Conservation (phyloP, 2,888 invertebrate species). For the Caenorhabditis sp. region DNA sequence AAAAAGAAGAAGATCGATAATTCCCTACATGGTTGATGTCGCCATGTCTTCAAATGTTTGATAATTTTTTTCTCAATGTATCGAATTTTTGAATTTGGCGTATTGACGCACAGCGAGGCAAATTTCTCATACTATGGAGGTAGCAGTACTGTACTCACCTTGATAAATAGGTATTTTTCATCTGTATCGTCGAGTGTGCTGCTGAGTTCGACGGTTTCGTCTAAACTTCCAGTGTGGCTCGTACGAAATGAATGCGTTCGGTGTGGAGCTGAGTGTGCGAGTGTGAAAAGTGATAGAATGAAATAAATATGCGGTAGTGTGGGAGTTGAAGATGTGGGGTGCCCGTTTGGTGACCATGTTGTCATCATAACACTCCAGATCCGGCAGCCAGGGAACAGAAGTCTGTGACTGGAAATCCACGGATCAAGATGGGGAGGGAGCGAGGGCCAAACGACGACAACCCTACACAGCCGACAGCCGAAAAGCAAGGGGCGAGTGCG, state of each 20-base stretch:
- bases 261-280: constrained; percentile 52
- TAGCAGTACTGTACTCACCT: constrained; percentile 10
- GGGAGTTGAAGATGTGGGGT: constrained; percentile 25
- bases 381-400: constrained; percentile 6
- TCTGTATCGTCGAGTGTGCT: background rate
- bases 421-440: background rate
- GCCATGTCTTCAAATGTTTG: constrained; percentile 37
- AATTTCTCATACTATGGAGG: background rate
- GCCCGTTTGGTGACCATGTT: constrained; percentile 46
- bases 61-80: constrained; percentile 41
- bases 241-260: constrained; percentile 12
- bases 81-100: background rate
- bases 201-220: background rate
- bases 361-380: constrained; percentile 36
- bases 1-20: constrained; percentile 47
- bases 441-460: constrained; percentile 47
- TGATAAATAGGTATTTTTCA: constrained; percentile 12
- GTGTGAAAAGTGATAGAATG: constrained; percentile 44
- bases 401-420: constrained; percentile 26
- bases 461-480: constrained; percentile 56
- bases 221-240: background rate
- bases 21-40: constrained; percentile 30
- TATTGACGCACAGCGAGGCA: background rate
- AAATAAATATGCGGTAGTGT: constrained; percentile 40
- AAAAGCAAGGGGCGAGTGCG: constrained; percentile 63